phyloP scores from a whole-genome alignment of 2,113 vertebrate genomes.

The Smithornis capensis region DNA sequence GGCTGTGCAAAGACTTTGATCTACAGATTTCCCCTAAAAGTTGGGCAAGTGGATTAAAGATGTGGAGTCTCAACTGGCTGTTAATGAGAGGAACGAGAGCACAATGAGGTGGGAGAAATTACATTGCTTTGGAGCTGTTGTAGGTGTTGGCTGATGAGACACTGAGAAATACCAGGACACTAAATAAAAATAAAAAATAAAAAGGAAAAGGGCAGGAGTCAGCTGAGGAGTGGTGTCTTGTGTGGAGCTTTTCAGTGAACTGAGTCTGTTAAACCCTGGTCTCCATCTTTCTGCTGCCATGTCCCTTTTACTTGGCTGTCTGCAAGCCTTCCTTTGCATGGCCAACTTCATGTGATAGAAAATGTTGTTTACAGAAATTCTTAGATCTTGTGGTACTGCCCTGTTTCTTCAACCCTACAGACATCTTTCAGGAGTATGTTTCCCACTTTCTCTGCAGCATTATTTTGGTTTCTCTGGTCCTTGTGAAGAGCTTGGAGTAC shows the following conservation, averaged over 20 bases:
- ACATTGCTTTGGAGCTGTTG: neutral
- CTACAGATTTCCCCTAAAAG: neutral
- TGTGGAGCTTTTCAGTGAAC: neutral
- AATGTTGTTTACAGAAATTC: neutral
- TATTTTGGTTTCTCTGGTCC: neutral
- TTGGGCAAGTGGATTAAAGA: neutral
- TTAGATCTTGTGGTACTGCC: neutral
- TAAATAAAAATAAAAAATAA: neutral
- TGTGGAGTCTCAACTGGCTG: neutral
- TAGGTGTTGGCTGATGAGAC: neutral
- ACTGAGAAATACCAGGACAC: neutral
- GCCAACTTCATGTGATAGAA: neutral
- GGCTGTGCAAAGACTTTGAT: slow-evolving; percentile 7
- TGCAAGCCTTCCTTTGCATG: neutral
- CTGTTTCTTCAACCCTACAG: neutral
- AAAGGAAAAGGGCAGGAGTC: neutral
- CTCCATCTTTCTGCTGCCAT: neutral
- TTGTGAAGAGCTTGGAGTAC: neutral
- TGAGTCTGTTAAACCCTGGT: neutral
- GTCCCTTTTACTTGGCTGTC: neutral
- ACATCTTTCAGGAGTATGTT: neutral
- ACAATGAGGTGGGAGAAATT: neutral
- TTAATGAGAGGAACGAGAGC: neutral
- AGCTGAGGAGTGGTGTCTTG: neutral
- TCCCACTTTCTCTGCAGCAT: neutral